Percentiles rank a stretch among this genome's conserved stretches.
Conservation (phyloP, 2,113 vertebrate genomes). For the Osmerus eperlanus region DNA sequence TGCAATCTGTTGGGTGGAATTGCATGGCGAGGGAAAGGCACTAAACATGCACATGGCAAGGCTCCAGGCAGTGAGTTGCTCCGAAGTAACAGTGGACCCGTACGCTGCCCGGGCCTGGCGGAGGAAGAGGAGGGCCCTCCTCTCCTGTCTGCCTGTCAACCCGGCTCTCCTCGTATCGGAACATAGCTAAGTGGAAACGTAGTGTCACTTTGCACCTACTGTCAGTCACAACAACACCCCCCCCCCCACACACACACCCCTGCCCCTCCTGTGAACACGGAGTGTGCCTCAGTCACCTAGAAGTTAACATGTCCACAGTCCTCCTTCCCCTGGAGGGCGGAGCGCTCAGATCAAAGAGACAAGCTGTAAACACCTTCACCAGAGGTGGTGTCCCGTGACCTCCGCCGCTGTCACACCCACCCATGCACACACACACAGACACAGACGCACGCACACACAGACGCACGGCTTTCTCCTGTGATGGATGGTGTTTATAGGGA, state of each 20-base stretch:
- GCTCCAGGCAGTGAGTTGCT: too few species aligned
- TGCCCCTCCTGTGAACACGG: neutral
- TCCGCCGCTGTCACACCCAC: too few species aligned
- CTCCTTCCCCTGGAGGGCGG: constrained; percentile 9
- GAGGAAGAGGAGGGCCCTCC: neutral
- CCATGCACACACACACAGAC: neutral
- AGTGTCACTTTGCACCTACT: constrained; percentile 42
- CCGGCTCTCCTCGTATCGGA: constrained; percentile 46
- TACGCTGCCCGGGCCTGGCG: too few species aligned
- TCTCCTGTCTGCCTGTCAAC: constrained; percentile 26
- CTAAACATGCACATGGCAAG: too few species aligned
- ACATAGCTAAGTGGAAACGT: constrained; percentile 46
- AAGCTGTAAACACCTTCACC: constrained; percentile 24
- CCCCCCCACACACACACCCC: too few species aligned
- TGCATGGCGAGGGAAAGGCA: too few species aligned
- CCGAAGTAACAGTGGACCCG: too few species aligned
- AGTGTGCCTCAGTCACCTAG: constrained; percentile 1
- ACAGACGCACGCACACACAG: neutral
- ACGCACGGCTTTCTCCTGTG: neutral
- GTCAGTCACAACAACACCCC: constrained; percentile 21
- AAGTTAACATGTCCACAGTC: constrained; percentile 3
- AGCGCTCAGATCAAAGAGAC: constrained; percentile 12
- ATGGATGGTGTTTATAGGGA: neutral
- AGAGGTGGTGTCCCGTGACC: constrained; percentile 4
- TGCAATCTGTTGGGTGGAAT: too few species aligned